Evolutionary conservation across 2,888 invertebrate species (phyloP).

Genomic region (Leistus spinibarbis): DNA sequence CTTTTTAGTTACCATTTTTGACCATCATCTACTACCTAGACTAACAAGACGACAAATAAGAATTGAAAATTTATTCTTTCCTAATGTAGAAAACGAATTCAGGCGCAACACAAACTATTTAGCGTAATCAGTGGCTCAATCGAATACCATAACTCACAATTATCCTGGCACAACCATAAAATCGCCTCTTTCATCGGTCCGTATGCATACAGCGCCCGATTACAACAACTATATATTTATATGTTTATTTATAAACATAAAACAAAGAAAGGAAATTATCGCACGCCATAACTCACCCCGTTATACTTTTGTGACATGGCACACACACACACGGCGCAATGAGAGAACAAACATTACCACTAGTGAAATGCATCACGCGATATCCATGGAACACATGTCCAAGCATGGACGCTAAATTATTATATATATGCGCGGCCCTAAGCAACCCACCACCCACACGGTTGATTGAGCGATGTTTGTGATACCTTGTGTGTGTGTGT

Average conservation of each 20-base stretch:
- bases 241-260: background rate
- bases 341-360: background rate
- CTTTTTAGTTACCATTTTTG: too few relatives aligned
- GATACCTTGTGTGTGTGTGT: background rate
- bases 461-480: background rate
- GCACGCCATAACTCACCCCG: background rate
- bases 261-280: background rate
- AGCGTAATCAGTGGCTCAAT: background rate
- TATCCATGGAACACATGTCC: background rate
- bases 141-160: background rate
- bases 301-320: background rate
- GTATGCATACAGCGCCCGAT: background rate
- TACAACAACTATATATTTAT: background rate
- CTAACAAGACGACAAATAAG: too few relatives aligned
- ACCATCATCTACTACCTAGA: too few relatives aligned
- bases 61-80: too few relatives aligned
- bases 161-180: background rate
- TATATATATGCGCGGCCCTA: background rate
- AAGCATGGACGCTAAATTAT: background rate
- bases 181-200: background rate
- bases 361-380: background rate
- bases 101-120: background rate
- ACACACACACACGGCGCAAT: background rate
- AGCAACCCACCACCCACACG: background rate
- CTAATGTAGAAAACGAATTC: too few relatives aligned